These are phyloP conservation scores for Myotis yumanensis DNA, from an alignment of 2,113 vertebrate species.

Conservation along the genomic window DNA sequence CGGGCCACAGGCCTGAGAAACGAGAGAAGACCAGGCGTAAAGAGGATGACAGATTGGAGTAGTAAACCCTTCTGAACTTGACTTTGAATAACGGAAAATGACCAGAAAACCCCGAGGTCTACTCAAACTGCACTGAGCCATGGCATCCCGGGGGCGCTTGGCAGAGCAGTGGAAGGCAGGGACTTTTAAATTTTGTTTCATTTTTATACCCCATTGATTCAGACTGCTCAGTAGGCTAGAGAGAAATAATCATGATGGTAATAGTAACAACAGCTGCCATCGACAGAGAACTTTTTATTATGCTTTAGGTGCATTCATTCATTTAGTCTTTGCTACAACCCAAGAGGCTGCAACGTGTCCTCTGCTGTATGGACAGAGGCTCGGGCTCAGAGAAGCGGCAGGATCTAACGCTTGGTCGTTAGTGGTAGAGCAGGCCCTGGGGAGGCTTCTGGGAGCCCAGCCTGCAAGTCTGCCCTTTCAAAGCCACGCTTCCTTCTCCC, in stretches of 20 bases:
- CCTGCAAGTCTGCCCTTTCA: too few relatives aligned
- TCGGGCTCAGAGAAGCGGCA: rapidly evolving
- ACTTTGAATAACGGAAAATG: background rate
- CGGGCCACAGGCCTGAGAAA: background rate
- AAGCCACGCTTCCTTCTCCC: background rate
- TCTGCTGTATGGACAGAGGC: background rate
- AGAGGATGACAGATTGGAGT: background rate
- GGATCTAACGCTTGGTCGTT: background rate
- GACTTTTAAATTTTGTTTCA: background rate
- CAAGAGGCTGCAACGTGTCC: background rate
- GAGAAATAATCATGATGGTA: background rate
- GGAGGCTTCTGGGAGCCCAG: background rate
- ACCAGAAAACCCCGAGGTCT: background rate
- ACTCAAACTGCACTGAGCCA: background rate
- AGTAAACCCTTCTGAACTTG: background rate
- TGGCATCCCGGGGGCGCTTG: background rate
- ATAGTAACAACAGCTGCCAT: background rate
- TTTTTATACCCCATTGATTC: background rate
- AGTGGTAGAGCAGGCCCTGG: background rate
- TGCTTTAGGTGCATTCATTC: background rate
- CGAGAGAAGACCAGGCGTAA: background rate
- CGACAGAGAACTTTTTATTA: background rate
- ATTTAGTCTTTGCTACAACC: background rate
- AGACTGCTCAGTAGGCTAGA: background rate
- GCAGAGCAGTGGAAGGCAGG: background rate